phyloP scores from a whole-genome alignment of 2,888 invertebrate species.

The Esperia sulphurella region DNA sequence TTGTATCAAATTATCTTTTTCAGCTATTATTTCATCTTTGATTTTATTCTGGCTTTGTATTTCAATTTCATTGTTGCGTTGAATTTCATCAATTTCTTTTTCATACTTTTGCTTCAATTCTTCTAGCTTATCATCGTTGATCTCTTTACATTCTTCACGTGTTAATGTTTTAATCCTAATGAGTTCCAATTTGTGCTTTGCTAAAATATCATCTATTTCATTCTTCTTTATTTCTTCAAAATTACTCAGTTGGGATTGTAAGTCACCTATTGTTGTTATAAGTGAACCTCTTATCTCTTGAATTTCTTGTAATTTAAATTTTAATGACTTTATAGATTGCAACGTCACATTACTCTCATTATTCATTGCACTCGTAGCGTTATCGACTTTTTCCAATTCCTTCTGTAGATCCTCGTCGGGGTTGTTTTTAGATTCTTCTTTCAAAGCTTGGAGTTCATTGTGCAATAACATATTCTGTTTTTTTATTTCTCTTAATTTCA shows the following conservation, averaged over 20 bases:
- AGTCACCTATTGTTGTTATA: constrained; percentile 37
- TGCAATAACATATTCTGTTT: constrained; percentile 52
- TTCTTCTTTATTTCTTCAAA: constrained; percentile 43
- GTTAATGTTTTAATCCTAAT: constrained; percentile 37
- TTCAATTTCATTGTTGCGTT: constrained; percentile 26
- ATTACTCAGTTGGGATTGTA: constrained; percentile 47
- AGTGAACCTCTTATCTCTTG: constrained; percentile 43
- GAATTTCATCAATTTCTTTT: constrained; percentile 32
- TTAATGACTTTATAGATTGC: constrained; percentile 47
- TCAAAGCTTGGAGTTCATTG: constrained; percentile 44
- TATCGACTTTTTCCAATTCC: constrained; percentile 32
- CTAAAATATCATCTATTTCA: constrained; percentile 51
- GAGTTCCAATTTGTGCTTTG: constrained; percentile 49
- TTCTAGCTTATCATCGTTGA: constrained; percentile 47
- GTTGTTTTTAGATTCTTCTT: constrained; percentile 32
- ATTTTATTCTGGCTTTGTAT: constrained; percentile 25
- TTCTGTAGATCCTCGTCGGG: constrained; percentile 22
- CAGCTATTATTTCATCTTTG: constrained; percentile 33
- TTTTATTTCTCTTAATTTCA: constrained; percentile 62
- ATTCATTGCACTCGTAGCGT: constrained; percentile 25
- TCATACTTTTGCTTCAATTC: constrained; percentile 43
- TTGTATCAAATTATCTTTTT: constrained; percentile 33
- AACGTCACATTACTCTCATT: constrained; percentile 38
- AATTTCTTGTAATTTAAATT: constrained; percentile 46
- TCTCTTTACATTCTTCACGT: constrained; percentile 39